Percentiles rank a stretch among this genome's conserved stretches.
Evolutionary conservation across 2,113 vertebrate species (phyloP).

Genomic region (Phrynocephalus versicolor): DNA sequence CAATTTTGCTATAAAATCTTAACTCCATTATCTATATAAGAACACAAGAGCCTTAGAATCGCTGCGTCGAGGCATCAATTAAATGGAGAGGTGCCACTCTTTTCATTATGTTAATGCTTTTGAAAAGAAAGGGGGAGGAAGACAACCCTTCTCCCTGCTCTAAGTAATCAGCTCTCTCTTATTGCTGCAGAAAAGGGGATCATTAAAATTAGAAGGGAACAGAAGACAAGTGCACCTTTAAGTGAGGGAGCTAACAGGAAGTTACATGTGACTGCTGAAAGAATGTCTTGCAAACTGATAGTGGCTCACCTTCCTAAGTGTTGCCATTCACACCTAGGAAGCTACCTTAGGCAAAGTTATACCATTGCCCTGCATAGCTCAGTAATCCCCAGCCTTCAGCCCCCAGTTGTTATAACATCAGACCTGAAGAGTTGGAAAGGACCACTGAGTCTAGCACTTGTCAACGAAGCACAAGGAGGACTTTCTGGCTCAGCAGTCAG

Average conservation of each 20-base stretch:
- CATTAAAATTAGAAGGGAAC: conserved; percentile 55
- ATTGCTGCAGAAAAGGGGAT: conserved; percentile 50
- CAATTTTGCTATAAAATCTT: conserved; percentile 51
- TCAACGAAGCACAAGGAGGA: too few relatives aligned
- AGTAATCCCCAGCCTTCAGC: neutral
- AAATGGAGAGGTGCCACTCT: conserved; percentile 57
- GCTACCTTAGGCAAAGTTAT: conserved; percentile 4
- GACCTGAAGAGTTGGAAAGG: too few relatives aligned
- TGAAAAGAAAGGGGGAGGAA: neutral
- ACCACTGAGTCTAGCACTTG: too few relatives aligned
- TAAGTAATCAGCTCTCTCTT: conserved; percentile 59
- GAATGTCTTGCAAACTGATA: conserved; percentile 43
- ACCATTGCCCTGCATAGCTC: neutral
- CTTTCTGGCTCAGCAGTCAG: too few relatives aligned
- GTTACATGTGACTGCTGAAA: conserved; percentile 38
- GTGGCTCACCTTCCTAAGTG: conserved; percentile 42
- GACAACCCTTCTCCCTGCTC: conserved; percentile 45
- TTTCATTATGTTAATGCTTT: conserved; percentile 57
- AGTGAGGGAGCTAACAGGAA: conserved; percentile 53
- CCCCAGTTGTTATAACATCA: too few relatives aligned
- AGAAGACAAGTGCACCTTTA: conserved; percentile 55
- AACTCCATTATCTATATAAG: conserved; percentile 44
- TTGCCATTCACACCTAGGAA: conserved; percentile 48
- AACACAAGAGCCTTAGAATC: conserved; percentile 42
- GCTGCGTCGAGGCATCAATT: conserved; percentile 50